These are phyloP conservation scores for Limnothrissa miodon DNA, from an alignment of 2,113 vertebrate species.

Conservation along the genomic window DNA sequence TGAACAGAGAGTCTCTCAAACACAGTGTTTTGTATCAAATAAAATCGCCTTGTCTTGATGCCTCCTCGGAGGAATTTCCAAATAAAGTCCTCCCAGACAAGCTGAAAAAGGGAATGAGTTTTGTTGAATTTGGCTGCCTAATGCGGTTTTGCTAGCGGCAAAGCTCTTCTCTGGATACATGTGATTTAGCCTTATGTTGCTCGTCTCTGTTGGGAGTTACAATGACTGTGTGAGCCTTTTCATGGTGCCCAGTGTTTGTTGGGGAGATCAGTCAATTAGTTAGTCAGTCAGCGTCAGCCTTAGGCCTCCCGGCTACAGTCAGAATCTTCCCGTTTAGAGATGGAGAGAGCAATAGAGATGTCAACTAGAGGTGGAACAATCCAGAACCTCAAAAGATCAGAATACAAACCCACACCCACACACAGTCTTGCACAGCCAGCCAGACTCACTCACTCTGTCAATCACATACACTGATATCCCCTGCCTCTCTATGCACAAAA, in stretches of 20 bases:
- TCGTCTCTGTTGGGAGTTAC: background rate
- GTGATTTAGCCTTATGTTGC: background rate
- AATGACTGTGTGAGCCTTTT: background rate
- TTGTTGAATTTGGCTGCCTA: background rate
- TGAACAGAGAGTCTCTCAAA: background rate
- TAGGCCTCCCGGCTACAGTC: background rate
- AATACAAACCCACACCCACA: conserved; percentile 16
- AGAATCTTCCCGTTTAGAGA: background rate
- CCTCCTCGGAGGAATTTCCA: background rate
- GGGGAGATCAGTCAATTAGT: background rate
- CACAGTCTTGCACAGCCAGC: background rate
- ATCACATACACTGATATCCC: no score
- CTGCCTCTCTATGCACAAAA: background rate
- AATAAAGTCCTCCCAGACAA: background rate
- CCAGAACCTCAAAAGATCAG: no score
- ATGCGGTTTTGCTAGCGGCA: background rate
- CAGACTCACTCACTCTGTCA: background rate
- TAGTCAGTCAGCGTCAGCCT: background rate
- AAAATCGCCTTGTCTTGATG: background rate
- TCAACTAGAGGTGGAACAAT: background rate
- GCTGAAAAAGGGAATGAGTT: background rate
- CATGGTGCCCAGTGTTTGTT: background rate
- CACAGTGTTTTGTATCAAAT: background rate
- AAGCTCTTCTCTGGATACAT: background rate
- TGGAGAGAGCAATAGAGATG: background rate